Conservation (phyloP, 2,113 vertebrate genomes). For the Limnothrissa miodon region DNA sequence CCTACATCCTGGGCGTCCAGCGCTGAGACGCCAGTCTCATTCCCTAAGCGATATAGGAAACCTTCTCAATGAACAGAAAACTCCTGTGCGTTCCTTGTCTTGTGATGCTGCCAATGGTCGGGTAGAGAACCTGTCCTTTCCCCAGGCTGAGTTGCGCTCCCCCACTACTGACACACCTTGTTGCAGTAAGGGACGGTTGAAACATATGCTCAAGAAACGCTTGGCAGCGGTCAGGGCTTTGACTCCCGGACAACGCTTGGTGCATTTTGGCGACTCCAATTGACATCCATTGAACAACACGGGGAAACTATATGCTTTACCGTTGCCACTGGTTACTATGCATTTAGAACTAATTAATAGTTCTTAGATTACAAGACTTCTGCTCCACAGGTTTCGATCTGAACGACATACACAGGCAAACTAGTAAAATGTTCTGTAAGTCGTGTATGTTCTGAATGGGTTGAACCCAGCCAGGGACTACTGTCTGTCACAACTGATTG, state of each 20-base stretch:
- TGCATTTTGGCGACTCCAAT: not conserved
- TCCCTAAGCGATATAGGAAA: not conserved
- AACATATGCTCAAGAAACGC: constrained; percentile 57
- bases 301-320: not conserved
- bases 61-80: not conserved
- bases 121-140: constrained; percentile 17
- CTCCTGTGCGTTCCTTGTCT: not conserved
- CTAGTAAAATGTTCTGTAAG: not conserved
- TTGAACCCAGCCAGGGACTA: not conserved
- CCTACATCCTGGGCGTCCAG: constrained; percentile 27
- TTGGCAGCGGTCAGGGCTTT: constrained; percentile 33
- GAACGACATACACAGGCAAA: not conserved
- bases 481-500: not conserved
- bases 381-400: not conserved
- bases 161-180: not conserved
- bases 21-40: constrained; percentile 20
- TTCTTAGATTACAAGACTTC: no score
- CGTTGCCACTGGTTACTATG: not conserved
- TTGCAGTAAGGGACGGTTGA: constrained; percentile 61
- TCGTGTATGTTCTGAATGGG: not conserved
- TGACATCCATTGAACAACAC: not conserved
- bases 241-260: not conserved
- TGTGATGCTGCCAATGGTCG: constrained; percentile 29
- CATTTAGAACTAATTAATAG: not conserved
- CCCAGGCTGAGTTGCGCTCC: not conserved